Conservation (phyloP, 2,113 vertebrate species). For the Piaya cayana region DNA sequence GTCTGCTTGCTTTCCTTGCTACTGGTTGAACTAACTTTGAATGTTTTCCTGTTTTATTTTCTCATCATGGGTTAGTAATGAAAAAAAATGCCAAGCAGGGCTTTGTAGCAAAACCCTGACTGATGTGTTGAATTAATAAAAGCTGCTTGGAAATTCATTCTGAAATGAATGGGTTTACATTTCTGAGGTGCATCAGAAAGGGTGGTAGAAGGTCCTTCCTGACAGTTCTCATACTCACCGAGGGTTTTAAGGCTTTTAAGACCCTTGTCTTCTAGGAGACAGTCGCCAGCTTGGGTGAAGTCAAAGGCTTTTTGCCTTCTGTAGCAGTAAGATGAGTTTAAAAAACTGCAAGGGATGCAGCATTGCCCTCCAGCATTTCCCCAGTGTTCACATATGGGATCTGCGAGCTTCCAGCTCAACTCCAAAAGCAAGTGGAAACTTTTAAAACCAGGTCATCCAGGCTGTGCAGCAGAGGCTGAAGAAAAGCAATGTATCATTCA, state of each 20-base stretch:
- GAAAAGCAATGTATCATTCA: background rate
- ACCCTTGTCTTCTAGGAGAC: background rate
- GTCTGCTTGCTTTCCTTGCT: background rate
- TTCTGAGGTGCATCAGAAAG: background rate
- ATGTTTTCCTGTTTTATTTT: background rate
- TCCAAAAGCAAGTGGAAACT: background rate
- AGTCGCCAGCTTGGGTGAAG: background rate
- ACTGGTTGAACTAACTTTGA: background rate
- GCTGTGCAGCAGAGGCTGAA: background rate
- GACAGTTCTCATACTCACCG: too few relatives aligned
- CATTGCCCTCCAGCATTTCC: background rate
- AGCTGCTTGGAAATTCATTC: background rate
- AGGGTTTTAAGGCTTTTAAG: background rate
- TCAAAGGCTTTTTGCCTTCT: background rate
- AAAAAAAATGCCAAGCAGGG: background rate
- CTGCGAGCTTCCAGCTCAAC: background rate
- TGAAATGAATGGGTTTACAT: background rate
- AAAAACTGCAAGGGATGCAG: background rate
- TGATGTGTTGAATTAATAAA: background rate
- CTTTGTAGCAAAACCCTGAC: background rate
- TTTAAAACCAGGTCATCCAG: background rate
- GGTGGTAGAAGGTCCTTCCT: accelerated
- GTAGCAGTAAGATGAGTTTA: background rate
- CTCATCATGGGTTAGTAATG: background rate
- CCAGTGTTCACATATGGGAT: background rate